Base-by-base conservation (phyloP, 2,113 vertebrate genomes). In the Pelvicachromis taeniatus region DNA sequence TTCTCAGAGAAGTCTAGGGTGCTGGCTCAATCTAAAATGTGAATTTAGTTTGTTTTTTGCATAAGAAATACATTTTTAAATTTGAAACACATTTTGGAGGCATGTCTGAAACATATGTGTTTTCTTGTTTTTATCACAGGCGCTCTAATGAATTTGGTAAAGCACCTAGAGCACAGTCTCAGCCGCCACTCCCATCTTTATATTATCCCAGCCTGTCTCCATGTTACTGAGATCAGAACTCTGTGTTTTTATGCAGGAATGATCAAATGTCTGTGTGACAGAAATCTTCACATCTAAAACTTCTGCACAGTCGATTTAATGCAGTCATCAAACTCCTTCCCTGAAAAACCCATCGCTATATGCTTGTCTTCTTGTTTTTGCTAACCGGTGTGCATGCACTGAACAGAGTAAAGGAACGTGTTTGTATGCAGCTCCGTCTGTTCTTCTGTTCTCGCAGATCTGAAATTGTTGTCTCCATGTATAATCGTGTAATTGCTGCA, bases 51-150 rank as follows among this genome's bases (percentile, higher is more conserved):
- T 63, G 4, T 50, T 4, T 7, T 21, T 63, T 63, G 10, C 6
- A 6, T 21, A 35, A 40, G 4, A 35, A 48, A 48, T 21, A 40
- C 5, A 8, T 42, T 14, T 63, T 12, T 0, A 0, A 3, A 38
- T 63, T 38, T 38, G 2, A 63, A 38, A 38, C 33, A 42, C 14
- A 11, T 9, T 68, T 65, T 42, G 42, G 38, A 23, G 1, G 23
- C 12, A 68, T 68, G 42, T 68, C 7, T 26, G 26, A 45, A 26
- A 26, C n/a, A 45, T 23, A 45, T 10, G 13, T 45, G 38, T 26
- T 45, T 70, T 17, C 38, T 70, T 45, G 65, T 45, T 70, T 45
- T 70, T 45, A 21, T 70, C 38, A 40, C 63, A 68, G 63, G 63
- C 16, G 38, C 8, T 26, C 38, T 70, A 26, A 70, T 70, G 13